A percentile compares a stretch with the other conserved stretches of the same genome.
phyloP scores from a whole-genome alignment of 2,113 vertebrate species.

The Tragelaphus strepsiceros region DNA sequence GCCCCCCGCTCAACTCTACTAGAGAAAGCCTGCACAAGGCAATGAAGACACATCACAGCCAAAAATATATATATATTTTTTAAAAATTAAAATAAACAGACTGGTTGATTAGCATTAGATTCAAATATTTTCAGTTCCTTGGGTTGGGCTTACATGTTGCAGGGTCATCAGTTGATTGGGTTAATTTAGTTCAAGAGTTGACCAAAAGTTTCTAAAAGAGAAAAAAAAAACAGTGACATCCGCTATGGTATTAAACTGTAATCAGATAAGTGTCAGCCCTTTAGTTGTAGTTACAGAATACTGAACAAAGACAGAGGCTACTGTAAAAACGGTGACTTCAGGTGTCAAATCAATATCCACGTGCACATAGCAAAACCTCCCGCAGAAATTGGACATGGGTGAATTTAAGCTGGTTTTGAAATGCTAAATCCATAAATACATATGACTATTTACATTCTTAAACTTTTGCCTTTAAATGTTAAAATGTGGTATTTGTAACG shows the following conservation, averaged over 20 bases:
- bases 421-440: slow-evolving; percentile 53
- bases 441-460: slow-evolving; percentile 30
- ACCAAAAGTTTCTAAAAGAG: background rate
- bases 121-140: background rate
- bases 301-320: background rate
- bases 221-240: background rate
- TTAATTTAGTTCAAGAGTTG: background rate
- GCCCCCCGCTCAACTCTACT: accelerated
- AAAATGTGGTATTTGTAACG: slow-evolving; percentile 51
- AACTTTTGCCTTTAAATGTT: slow-evolving; percentile 52
- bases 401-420: slow-evolving; percentile 46
- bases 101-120: background rate
- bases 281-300: background rate
- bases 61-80: too few relatives aligned
- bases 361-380: background rate
- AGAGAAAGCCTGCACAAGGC: background rate
- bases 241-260: background rate
- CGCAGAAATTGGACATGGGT: background rate
- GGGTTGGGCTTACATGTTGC: background rate
- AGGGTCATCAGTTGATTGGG: background rate
- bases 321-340: background rate
- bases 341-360: background rate
- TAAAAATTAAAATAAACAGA: background rate
- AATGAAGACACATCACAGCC: background rate
- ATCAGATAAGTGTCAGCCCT: background rate